Evolutionary conservation across 2,888 invertebrate genomes (phyloP).

Genomic region (Phrixothrix hirtus): DNA sequence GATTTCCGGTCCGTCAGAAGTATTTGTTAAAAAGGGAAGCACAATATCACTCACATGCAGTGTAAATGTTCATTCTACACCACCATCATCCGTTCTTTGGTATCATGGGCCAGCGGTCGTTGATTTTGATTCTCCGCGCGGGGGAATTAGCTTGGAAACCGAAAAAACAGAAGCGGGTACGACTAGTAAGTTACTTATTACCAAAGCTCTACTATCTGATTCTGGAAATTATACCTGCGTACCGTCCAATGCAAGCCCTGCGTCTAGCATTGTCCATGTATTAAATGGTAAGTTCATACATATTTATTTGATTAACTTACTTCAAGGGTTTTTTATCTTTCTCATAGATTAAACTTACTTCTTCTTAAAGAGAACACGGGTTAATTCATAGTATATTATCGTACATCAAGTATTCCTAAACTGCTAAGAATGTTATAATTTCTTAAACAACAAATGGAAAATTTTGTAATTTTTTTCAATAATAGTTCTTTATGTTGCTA

Average conservation of each 20-base stretch:
- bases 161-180: constrained; percentile 83
- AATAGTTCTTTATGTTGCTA: too few relatives aligned
- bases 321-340: too few relatives aligned
- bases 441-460: too few relatives aligned
- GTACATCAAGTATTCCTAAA: too few relatives aligned
- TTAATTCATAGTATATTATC: too few relatives aligned
- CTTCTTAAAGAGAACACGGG: too few relatives aligned
- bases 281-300: constrained; percentile 81
- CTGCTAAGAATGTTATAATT: too few relatives aligned
- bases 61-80: constrained; percentile 83
- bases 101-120: constrained; percentile 81
- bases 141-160: constrained; percentile 84
- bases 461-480: too few relatives aligned
- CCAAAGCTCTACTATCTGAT: constrained; percentile 80
- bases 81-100: constrained; percentile 80
- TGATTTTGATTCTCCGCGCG: constrained; percentile 81
- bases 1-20: constrained; percentile 83
- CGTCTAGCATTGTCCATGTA: constrained; percentile 82
- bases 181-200: constrained; percentile 80
- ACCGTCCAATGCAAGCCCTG: constrained; percentile 81
- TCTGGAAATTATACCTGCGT: constrained; percentile 91
- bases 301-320: too few relatives aligned
- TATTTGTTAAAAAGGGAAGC: constrained; percentile 88
- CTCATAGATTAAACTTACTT: too few relatives aligned
- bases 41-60: constrained; percentile 88